Conservation (phyloP, 2,797 vertebrate genomes). For the Cheracebus regulus region DNA sequence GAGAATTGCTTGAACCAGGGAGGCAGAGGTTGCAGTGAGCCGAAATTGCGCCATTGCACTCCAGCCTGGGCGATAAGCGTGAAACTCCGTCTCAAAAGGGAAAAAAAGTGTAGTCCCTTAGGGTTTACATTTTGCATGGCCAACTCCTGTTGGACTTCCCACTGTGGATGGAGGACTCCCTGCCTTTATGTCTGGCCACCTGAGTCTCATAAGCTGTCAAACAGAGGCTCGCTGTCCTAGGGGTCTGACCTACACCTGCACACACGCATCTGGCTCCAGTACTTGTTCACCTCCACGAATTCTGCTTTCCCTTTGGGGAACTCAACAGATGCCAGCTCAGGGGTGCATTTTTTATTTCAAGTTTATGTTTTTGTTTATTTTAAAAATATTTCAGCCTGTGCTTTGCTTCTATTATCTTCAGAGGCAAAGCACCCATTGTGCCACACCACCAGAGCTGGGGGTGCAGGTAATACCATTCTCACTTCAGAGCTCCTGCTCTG, state of each 20-base stretch:
- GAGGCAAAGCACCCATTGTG: not conserved
- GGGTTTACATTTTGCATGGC: not conserved
- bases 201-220: not conserved
- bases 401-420: not conserved
- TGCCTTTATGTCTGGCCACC: not conserved
- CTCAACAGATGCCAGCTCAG: too few relatives aligned
- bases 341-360: not conserved
- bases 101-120: too few relatives aligned
- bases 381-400: not conserved
- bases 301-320: not conserved
- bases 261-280: not conserved
- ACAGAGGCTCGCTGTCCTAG: not conserved
- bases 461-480: rapidly evolving
- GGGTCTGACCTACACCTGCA: not conserved
- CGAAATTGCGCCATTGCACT: too few relatives aligned
- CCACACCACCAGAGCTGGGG: rapidly evolving
- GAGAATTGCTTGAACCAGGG: too few relatives aligned
- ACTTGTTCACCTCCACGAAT: not conserved
- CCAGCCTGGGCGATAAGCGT: too few relatives aligned
- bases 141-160: not conserved
- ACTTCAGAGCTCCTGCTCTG: not conserved
- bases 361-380: not conserved
- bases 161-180: not conserved
- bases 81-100: too few relatives aligned
- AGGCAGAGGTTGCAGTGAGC: too few relatives aligned